phyloP scores from a whole-genome alignment of 2,888 invertebrate genomes.

The Brachyptera risi region DNA sequence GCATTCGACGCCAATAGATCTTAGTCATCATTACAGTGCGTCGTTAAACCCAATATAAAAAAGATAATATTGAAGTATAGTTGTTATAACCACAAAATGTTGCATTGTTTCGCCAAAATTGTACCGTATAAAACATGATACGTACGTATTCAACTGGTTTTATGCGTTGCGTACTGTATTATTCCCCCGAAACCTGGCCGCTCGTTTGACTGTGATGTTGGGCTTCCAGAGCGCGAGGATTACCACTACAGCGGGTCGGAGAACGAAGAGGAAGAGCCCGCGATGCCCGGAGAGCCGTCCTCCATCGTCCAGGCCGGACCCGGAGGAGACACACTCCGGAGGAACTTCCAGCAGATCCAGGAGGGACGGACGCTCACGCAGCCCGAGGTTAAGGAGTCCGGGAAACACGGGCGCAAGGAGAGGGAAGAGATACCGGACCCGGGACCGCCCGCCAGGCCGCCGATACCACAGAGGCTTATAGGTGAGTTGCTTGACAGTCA shows the following conservation, averaged over 20 bases:
- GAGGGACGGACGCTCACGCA: conserved; percentile 55
- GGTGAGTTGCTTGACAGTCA: conserved; percentile 42
- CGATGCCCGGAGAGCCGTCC: conserved; percentile 88
- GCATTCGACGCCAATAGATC: too few species aligned
- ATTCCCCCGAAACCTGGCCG: too few species aligned
- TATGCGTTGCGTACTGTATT: too few species aligned
- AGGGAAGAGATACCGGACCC: conserved; percentile 63
- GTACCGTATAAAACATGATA: too few species aligned
- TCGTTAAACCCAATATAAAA: too few species aligned
- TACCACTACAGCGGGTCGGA: conserved; percentile 89
- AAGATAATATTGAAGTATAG: too few species aligned
- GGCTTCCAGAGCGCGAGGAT: conserved; percentile 48
- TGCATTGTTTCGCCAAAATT: too few species aligned
- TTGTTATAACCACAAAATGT: too few species aligned
- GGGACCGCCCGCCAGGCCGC: conserved; percentile 82
- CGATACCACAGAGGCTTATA: conserved; percentile 86
- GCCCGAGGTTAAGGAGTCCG: conserved; percentile 43
- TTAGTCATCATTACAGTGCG: too few species aligned
- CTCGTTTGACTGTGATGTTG: too few species aligned
- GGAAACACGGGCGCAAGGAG: conserved; percentile 39
- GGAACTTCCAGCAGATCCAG: conserved; percentile 98
- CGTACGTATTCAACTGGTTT: too few species aligned
- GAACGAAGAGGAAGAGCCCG: conserved; percentile 93
- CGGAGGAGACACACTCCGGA: conserved; percentile 90
- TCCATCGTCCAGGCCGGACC: conserved; percentile 81